Evolutionary conservation across 2,113 vertebrate genomes (phyloP), one percentile per base, ranked within the genome.

Genomic region (Pelobates fuscus): DNA sequence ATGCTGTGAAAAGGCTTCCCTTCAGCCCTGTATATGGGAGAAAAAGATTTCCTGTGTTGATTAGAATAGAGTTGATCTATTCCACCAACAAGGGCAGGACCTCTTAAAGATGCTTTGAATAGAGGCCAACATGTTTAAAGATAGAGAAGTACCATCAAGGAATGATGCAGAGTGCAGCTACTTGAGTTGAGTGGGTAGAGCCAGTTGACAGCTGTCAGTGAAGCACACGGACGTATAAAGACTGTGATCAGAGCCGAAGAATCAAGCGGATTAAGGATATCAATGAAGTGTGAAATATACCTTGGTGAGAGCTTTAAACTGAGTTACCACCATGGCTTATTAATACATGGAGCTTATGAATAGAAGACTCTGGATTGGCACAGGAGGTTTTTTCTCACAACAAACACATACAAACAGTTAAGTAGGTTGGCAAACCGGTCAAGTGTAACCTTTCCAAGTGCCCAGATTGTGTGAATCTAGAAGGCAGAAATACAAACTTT

Each of bases 121-220:
- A 67, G 26, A 23, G 46, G 62, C 63, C 32, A 29, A 44, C 27
- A 37, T 30, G 14, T 43, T 59, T 57, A 67, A 20, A 67, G 54
- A 67, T 23, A 52, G 41, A 20, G 32, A 65, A 65, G 62, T 41
- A 14, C 30, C 21, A 24, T 24, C 25, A 30, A 49, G 21, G n/a
- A 32, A 67, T 25, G 55, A 32, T 32, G 23, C 55, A 30, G 72
- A 26, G 43, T 12, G 62, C 30, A 29, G 62, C 20, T 65, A 67
- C 64, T 60, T 46, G 32, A 67, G 52, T 24, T 65, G 62, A 74
- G 64, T 15, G 67, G 65, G 37, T 46, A 65, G 8, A 26, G 21
- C 71, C 62, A 5, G 21, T n/a, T 67, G 73, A 68, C 65, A 68
- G 64, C 55, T 68, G 64, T 30, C 41, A 24, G 26, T n/a, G 12